Conservation (phyloP, 2,797 vertebrate species). For the Antrozous pallidus region DNA sequence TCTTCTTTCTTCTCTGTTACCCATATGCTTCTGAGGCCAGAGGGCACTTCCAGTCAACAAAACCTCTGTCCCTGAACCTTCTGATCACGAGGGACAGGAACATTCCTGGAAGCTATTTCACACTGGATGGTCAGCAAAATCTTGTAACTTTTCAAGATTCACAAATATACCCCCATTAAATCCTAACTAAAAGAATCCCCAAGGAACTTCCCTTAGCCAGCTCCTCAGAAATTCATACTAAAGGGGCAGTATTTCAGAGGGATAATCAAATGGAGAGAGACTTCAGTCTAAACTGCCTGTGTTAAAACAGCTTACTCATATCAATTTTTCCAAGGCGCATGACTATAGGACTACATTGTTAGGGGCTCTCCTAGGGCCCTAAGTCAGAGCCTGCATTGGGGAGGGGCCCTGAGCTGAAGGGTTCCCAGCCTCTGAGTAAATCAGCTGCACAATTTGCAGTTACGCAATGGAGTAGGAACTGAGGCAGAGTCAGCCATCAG, state of each 20-base stretch:
- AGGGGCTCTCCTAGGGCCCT: background rate
- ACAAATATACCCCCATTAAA: background rate
- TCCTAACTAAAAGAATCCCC: background rate
- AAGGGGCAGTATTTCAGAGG: background rate
- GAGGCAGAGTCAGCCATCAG: background rate
- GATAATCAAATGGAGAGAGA: background rate
- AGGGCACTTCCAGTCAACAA: too few relatives aligned
- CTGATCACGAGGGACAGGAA: too few relatives aligned
- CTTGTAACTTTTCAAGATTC: too few relatives aligned
- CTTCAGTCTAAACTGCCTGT: background rate
- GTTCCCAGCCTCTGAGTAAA: background rate
- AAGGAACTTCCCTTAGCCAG: background rate
- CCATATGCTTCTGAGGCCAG: too few relatives aligned
- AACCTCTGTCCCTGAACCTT: too few relatives aligned
- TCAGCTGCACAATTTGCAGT: fast-evolving
- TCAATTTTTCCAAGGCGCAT: background rate
- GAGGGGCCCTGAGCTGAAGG: background rate
- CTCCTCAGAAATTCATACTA: background rate
- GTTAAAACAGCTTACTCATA: background rate
- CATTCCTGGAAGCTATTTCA: too few relatives aligned
- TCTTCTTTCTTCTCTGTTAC: too few relatives aligned
- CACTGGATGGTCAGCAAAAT: too few relatives aligned
- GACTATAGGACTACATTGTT: background rate
- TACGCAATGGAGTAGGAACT: background rate
- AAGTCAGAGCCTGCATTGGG: background rate